These are phyloP conservation scores for Vanessa tameamea DNA, from an alignment of 1,140 invertebrate genomes.

Conservation along the genomic window DNA sequence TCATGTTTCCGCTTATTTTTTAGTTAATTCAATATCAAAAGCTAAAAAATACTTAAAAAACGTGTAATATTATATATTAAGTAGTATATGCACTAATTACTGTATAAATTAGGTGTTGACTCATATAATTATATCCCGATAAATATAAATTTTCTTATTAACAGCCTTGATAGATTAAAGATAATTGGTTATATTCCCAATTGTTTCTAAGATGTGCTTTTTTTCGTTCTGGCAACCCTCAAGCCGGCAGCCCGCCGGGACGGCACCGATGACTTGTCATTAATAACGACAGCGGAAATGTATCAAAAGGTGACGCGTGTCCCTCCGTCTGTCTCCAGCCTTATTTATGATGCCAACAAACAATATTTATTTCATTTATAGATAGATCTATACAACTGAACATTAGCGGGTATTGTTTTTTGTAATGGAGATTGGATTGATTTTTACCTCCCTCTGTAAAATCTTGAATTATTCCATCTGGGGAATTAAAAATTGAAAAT, in stretches of 20 bases:
- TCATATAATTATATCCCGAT: too few relatives aligned
- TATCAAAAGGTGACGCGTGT: constrained; percentile 81
- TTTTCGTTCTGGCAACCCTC: constrained; percentile 54
- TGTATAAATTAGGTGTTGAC: too few relatives aligned
- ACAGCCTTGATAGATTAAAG: too few relatives aligned
- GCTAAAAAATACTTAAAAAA: too few relatives aligned
- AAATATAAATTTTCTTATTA: too few relatives aligned
- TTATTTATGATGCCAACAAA: constrained; percentile 77
- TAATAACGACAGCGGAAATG: constrained; percentile 81
- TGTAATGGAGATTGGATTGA: constrained; percentile 26
- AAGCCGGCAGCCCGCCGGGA: constrained; percentile 58
- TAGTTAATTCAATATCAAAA: too few relatives aligned
- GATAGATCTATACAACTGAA: constrained; percentile 46
- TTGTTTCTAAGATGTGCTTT: constrained; percentile 2
- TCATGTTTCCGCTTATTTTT: too few relatives aligned
- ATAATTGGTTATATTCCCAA: neutral
- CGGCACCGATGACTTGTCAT: constrained; percentile 81
- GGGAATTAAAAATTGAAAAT: too few relatives aligned
- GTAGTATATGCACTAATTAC: too few relatives aligned
- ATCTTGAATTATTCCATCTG: too few relatives aligned
- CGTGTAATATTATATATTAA: too few relatives aligned
- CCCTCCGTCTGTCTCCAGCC: constrained; percentile 73
- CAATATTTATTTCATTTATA: constrained; percentile 74
- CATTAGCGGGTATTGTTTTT: constrained; percentile 40
- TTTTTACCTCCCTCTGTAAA: too few relatives aligned